Evolutionary conservation across 2,888 invertebrate species (phyloP).

Genomic region (Formica aserva): DNA sequence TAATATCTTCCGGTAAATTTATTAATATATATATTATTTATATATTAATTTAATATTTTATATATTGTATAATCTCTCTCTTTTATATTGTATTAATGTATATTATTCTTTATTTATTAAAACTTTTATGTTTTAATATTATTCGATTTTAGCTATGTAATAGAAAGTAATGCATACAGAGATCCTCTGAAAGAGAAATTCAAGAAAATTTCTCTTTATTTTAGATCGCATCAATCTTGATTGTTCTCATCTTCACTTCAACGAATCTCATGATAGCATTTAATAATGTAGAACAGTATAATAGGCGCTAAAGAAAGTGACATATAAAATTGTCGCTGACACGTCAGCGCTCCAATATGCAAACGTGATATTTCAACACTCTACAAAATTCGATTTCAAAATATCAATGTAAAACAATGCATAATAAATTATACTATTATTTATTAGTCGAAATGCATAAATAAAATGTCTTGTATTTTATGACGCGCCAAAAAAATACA

Average conservation of each 20-base stretch:
- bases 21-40: background rate
- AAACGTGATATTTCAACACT: background rate
- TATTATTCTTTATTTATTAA: background rate
- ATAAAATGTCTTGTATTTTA: background rate
- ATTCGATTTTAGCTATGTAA: background rate
- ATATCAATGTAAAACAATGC: background rate
- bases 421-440: background rate
- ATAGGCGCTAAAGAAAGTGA: background rate
- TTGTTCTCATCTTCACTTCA: background rate
- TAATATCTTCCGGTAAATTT: background rate
- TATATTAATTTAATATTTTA: background rate
- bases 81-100: background rate
- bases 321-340: background rate
- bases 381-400: background rate
- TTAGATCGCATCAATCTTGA: conserved; percentile 15
- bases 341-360: background rate
- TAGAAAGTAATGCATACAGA: background rate
- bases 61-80: background rate
- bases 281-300: conserved; percentile 1
- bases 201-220: background rate
- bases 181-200: background rate
- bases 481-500: conserved; percentile 10
- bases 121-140: background rate
- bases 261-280: too few relatives aligned
- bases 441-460: background rate